These are phyloP conservation scores for Phaenicophaeus curvirostris DNA, from an alignment of 2,797 vertebrate genomes.

Conservation along the genomic window DNA sequence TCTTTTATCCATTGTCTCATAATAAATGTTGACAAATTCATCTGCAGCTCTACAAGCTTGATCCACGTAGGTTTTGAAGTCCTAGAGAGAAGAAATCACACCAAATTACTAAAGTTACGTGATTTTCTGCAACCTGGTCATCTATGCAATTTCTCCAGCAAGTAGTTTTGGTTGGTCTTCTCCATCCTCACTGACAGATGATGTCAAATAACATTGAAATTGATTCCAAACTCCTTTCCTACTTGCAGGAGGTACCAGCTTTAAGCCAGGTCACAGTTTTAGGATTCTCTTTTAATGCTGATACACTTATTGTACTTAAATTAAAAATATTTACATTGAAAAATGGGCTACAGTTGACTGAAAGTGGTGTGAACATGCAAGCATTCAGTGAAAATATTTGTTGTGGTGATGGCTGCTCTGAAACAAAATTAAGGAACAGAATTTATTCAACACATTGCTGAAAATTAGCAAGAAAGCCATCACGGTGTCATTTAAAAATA, in stretches of 20 bases:
- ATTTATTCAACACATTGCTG: neutral
- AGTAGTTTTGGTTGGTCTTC: neutral
- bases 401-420: neutral
- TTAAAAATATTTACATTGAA: neutral
- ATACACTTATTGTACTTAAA: neutral
- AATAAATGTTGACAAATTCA: slow-evolving; percentile 96
- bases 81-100: slow-evolving; percentile 60
- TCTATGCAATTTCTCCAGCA: neutral
- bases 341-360: neutral
- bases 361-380: neutral
- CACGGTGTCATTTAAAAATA: neutral
- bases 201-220: neutral
- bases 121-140: neutral
- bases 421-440: neutral
- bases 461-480: neutral
- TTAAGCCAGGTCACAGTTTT: neutral
- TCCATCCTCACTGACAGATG: neutral
- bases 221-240: neutral
- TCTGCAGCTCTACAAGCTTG: slow-evolving; percentile 96
- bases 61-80: slow-evolving; percentile 93
- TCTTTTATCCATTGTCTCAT: slow-evolving; percentile 97
- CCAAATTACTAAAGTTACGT: neutral
- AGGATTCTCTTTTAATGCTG: neutral
- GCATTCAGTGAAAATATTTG: neutral
- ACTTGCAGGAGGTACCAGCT: neutral